Percentiles rank a stretch among this genome's conserved stretches.
Evolutionary conservation across 2,888 invertebrate species (phyloP).

Genomic region (Diarsia rubi): DNA sequence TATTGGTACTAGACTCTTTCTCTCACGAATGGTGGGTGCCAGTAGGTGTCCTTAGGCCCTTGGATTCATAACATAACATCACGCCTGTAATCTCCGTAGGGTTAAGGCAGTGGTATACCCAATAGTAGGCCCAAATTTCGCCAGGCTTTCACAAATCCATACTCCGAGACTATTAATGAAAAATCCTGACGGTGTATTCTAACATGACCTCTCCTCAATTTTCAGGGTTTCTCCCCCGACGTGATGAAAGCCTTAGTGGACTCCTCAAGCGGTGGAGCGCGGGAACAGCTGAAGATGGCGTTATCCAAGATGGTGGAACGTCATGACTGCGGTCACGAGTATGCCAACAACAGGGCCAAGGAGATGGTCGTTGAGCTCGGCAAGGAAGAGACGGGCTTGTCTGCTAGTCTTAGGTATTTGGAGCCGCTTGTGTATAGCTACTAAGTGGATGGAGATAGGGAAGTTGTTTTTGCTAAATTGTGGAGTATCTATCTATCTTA

Average conservation of each 20-base stretch:
- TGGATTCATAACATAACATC: no score
- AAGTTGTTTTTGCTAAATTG: slow-evolving; percentile 29
- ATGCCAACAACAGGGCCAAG: slow-evolving; percentile 90
- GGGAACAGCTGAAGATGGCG: slow-evolving; percentile 90
- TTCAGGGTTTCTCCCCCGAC: slow-evolving; percentile 91
- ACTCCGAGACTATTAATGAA: no score
- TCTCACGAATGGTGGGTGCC: neutral
- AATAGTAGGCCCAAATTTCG: no score
- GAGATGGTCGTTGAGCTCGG: slow-evolving; percentile 90
- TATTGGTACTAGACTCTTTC: neutral
- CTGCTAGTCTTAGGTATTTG: slow-evolving; percentile 90
- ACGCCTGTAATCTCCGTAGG: no score
- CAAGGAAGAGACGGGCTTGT: slow-evolving; percentile 90
- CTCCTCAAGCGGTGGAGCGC: slow-evolving; percentile 90
- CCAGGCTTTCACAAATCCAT: no score
- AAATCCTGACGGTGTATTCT: no score
- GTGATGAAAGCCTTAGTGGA: slow-evolving; percentile 90
- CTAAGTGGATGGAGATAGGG: slow-evolving; percentile 57
- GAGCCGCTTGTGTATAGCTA: slow-evolving; percentile 89
- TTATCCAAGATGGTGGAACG: slow-evolving; percentile 91
- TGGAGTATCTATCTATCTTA: no score
- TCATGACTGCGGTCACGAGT: slow-evolving; percentile 91
- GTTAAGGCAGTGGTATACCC: no score
- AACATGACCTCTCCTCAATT: neutral
- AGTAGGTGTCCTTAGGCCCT: neutral